Conservation (phyloP, 2,113 vertebrate species). For the Calyptommatus sinebrachiatus region DNA sequence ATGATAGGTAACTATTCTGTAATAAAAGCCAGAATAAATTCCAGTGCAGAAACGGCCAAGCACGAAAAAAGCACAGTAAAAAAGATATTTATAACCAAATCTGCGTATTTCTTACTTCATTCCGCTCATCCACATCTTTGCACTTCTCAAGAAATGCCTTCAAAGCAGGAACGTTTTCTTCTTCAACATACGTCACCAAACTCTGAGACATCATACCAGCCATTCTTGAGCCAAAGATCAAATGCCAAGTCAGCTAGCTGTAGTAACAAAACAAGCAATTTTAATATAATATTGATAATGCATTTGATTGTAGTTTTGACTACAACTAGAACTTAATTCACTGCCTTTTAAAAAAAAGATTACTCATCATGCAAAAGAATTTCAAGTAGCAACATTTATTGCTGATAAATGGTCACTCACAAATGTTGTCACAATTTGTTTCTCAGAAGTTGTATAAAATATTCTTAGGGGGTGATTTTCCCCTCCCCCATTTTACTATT, state of each 20-base stretch:
- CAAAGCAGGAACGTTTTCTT: conserved; percentile 90
- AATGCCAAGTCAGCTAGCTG: conserved; percentile 45
- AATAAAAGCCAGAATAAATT: too few species aligned
- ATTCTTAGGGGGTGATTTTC: too few species aligned
- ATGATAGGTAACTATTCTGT: too few species aligned
- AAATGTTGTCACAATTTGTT: too few species aligned
- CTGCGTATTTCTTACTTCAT: conserved; percentile 78
- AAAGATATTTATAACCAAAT: too few species aligned
- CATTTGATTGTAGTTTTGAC: background rate
- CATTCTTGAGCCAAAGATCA: conserved; percentile 76
- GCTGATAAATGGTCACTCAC: too few species aligned
- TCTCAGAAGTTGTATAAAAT: too few species aligned
- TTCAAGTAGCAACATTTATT: too few species aligned
- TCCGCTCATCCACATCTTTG: conserved; percentile 92
- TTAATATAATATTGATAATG: background rate
- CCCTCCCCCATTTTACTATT: too few species aligned
- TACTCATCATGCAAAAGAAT: too few species aligned
- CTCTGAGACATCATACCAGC: conserved; percentile 86
- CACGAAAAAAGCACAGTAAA: too few species aligned
- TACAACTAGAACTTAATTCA: background rate
- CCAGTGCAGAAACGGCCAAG: too few species aligned
- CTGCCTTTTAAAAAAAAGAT: background rate
- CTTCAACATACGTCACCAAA: conserved; percentile 89
- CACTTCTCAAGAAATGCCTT: conserved; percentile 92
- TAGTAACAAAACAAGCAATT: background rate